Evolutionary conservation across 1,140 invertebrate species (phyloP).

Genomic region (Drosophila baimaii): DNA sequence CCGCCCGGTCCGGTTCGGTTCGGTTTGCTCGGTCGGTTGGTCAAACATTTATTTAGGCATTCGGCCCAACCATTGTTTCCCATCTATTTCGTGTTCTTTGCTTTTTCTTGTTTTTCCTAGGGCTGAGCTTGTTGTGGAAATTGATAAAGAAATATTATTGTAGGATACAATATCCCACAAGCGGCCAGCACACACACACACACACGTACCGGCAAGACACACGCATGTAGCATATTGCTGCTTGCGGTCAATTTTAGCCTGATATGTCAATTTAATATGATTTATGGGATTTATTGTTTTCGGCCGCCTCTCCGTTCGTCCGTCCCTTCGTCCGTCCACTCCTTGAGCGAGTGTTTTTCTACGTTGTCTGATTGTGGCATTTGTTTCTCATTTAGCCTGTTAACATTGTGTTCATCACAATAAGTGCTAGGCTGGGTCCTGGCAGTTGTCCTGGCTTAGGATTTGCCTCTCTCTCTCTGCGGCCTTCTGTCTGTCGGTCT

Average conservation of each 20-base stretch:
- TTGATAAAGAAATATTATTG: constrained; percentile 81
- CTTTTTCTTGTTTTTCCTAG: constrained; percentile 44
- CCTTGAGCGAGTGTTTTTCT: constrained; percentile 50
- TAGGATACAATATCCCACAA: constrained; percentile 46
- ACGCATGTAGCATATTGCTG: constrained; percentile 33
- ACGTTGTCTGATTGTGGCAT: constrained; percentile 72
- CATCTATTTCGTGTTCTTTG: constrained; percentile 33
- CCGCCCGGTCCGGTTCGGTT: constrained; percentile 6
- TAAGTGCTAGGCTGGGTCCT: constrained; percentile 64
- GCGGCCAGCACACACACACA: constrained; percentile 11
- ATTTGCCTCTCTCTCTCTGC: constrained; percentile 15
- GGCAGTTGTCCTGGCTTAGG: constrained; percentile 14
- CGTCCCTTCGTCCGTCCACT: background rate
- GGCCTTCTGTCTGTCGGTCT: background rate
- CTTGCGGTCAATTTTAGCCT: constrained; percentile 77
- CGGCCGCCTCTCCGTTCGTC: constrained; percentile 31
- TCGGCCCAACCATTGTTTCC: constrained; percentile 21
- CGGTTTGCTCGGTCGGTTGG: constrained; percentile 29
- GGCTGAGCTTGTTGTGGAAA: constrained; percentile 66
- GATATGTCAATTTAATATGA: constrained; percentile 83
- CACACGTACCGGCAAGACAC: constrained; percentile 5
- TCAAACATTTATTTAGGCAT: constrained; percentile 73
- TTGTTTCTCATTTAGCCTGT: constrained; percentile 82
- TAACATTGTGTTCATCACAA: constrained; percentile 82
- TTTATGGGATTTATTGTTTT: constrained; percentile 83